Conservation (phyloP, 2,888 invertebrate genomes). For the Sinopyrophorus schimmeli region DNA sequence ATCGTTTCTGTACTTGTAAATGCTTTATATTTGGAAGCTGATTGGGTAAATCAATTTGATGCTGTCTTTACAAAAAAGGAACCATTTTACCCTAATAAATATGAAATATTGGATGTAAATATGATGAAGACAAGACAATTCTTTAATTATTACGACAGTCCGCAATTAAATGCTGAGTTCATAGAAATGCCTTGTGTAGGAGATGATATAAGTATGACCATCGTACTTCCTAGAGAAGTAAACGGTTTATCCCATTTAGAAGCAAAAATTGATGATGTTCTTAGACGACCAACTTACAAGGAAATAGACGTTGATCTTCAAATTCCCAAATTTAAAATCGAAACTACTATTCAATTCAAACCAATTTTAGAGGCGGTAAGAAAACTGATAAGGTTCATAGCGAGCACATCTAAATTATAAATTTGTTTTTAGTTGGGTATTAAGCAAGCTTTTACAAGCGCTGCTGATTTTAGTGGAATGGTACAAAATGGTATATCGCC, state of each 20-base stretch:
- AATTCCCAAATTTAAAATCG: conserved; percentile 38
- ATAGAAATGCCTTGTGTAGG: conserved; percentile 43
- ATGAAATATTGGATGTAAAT: conserved; percentile 39
- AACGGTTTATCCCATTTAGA: conserved; percentile 32
- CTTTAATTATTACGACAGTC: conserved; percentile 44
- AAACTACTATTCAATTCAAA: conserved; percentile 55
- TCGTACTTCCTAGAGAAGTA: conserved; percentile 34
- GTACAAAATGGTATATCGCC: conserved; percentile 34
- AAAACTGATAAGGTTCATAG: neutral
- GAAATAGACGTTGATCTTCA: conserved; percentile 31
- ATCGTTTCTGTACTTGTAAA: conserved; percentile 48
- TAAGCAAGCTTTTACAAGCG: conserved; percentile 22
- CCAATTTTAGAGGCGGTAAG: conserved; percentile 62
- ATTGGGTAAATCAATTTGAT: conserved; percentile 39
- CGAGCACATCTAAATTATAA: neutral
- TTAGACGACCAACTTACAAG: too few relatives aligned
- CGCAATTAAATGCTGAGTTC: conserved; percentile 42
- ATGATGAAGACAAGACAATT: too few relatives aligned
- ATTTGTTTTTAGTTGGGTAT: conserved; percentile 42
- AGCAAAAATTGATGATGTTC: conserved; percentile 19
- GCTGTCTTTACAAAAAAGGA: conserved; percentile 35
- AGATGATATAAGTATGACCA: conserved; percentile 32
- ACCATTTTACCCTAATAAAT: conserved; percentile 37
- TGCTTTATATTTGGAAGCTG: conserved; percentile 48
- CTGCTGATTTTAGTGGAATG: conserved; percentile 44